Conservation (phyloP, 2,888 invertebrate genomes). For the Trissolcus brochymenae region DNA sequence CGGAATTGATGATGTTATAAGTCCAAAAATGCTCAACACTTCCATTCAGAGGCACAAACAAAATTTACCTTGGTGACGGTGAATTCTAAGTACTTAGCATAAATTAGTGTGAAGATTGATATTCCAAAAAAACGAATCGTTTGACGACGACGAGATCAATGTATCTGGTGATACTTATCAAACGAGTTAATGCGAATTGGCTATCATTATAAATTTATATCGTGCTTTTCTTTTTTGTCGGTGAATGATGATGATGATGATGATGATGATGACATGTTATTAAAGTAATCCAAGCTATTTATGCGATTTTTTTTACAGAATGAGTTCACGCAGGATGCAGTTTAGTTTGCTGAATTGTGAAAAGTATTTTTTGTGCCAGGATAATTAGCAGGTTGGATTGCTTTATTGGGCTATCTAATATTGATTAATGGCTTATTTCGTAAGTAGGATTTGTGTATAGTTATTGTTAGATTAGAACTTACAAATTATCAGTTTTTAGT, state of each 20-base stretch:
- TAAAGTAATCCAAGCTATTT: slow-evolving; percentile 36
- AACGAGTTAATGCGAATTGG: slow-evolving; percentile 22
- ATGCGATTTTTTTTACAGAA: slow-evolving; percentile 38
- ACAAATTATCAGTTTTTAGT: not conserved
- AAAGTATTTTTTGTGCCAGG: slow-evolving; percentile 20
- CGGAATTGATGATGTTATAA: too few species aligned
- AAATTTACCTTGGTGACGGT: too few species aligned
- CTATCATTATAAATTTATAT: slow-evolving; percentile 18
- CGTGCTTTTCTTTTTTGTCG: slow-evolving; percentile 22
- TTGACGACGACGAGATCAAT: slow-evolving; percentile 8
- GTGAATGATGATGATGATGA: slow-evolving; percentile 32
- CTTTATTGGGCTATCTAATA: slow-evolving; percentile 32
- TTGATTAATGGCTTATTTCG: slow-evolving; percentile 30
- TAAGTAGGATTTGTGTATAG: slow-evolving; percentile 13
- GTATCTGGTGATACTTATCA: slow-evolving; percentile 28
- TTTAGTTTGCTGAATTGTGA: slow-evolving; percentile 41
- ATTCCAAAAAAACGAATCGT: too few species aligned
- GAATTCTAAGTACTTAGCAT: too few species aligned
- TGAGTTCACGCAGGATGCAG: slow-evolving; percentile 41
- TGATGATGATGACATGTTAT: slow-evolving; percentile 44
- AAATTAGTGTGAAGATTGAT: too few species aligned
- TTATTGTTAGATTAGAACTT: slow-evolving; percentile 20
- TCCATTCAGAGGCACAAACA: too few species aligned
- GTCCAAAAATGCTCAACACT: too few species aligned
- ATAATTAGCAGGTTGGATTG: slow-evolving; percentile 24